Base-by-base conservation (phyloP, 2,797 vertebrate genomes). In the Pteropus rufus region DNA sequence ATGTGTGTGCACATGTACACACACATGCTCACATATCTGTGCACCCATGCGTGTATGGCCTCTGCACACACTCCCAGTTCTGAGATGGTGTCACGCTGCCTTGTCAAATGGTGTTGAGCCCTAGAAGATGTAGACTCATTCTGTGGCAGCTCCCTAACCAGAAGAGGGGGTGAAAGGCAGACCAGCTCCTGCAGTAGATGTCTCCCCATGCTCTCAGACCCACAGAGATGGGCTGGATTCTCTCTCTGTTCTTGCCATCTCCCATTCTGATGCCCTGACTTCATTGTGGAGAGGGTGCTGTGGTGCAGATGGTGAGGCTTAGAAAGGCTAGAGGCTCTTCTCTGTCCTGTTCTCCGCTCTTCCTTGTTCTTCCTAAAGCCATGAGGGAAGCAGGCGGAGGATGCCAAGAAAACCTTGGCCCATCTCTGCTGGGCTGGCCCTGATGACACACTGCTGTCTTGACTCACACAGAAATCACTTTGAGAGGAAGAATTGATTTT, bases 401-500 rank as follows among this genome's bases (percentile, higher is more conserved):
- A 75, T 58, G 69, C 89, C 52, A 72, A 64, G 87, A 82, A 95
- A 89, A 82, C 39, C 86, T 81, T 79, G 69, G 90, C 70, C 46
- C 62, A 2, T 0, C 29, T 64, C 29, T 64, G 75, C 52, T 31
- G 24, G 89, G 39, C 56, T 58, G 12, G 87, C 52, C 60, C 65
- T 58, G 75, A 39, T 86, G 92, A 62, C 80, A 91, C 21, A 70
- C 16, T 26, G 11, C 65, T 54, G 44, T 86, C 81, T 82, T 96
- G 94, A 97, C 93, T 97, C 94, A 96, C 65, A 70, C 64, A 69
- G 70, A 91, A 93, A 81, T 89, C 60, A 62, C 77, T 95, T 49
- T 60, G 89, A 91, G 79, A 80, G 76, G 84, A 94, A 97, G 92
- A 87, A 21, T 19, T 79, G 58, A 89, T 96, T 94, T 86, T 24